A percentile compares a stretch with the other conserved stretches of the same genome.
Conservation (phyloP, 2,797 vertebrate species). For the Artibeus lituratus region DNA sequence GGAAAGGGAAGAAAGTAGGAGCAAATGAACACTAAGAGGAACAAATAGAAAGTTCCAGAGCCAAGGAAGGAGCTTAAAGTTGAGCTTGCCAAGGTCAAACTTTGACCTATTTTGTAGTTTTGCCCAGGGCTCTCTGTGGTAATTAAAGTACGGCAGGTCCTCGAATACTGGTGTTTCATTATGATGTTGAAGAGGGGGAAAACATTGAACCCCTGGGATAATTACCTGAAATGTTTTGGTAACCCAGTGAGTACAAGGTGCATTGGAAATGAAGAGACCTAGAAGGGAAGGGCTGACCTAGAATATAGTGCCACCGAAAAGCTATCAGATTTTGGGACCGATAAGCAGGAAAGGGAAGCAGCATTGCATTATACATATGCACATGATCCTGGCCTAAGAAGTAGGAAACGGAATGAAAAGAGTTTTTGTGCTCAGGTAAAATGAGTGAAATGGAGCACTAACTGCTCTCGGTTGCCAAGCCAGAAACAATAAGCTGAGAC, state of each 20-base stretch:
- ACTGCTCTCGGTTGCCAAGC: not conserved
- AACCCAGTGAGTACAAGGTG: not conserved
- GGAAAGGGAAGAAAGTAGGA: not conserved
- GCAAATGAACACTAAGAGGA: not conserved
- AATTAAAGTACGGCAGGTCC: not conserved
- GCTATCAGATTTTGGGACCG: slow-evolving; percentile 15
- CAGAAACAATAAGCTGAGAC: not conserved
- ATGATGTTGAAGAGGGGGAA: not conserved
- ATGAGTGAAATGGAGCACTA: not conserved
- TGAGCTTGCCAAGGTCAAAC: not conserved
- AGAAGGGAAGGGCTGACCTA: not conserved
- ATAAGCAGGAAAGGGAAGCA: slow-evolving; percentile 9
- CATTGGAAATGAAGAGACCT: not conserved
- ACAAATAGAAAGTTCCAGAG: not conserved
- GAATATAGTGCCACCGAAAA: not conserved
- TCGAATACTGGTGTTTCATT: not conserved
- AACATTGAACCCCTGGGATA: not conserved
- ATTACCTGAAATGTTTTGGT: not conserved
- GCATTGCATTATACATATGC: not conserved
- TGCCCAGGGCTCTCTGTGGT: not conserved
- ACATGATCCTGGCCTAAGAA: not conserved
- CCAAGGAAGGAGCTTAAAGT: not conserved
- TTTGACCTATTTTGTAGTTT: slow-evolving; percentile 10
- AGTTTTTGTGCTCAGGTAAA: slow-evolving; percentile 22
- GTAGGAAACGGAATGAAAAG: not conserved